These are phyloP conservation scores for Agrochola lota DNA, from an alignment of 2,888 invertebrate genomes.

Conservation along the genomic window DNA sequence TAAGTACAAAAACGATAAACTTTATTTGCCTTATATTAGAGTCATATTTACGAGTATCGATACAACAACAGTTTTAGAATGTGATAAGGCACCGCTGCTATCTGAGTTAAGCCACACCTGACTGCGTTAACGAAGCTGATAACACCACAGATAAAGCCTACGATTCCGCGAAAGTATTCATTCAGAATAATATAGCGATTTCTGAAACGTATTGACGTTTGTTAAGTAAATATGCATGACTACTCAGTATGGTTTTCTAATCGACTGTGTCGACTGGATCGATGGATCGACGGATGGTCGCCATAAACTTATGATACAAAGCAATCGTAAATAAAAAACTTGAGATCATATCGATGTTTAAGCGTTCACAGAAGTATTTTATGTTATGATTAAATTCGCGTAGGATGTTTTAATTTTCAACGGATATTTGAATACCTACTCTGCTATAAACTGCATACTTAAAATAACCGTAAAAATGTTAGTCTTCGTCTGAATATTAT, in stretches of 20 bases:
- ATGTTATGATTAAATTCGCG: constrained; percentile 13
- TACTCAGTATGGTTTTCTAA: constrained; percentile 19
- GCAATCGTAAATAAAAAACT: not conserved
- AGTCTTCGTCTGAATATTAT: not conserved
- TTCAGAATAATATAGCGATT: constrained; percentile 45
- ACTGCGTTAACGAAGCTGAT: constrained; percentile 65
- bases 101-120: constrained; percentile 69
- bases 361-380: not conserved
- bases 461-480: not conserved
- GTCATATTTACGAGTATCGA: constrained; percentile 20
- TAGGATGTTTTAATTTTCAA: not conserved
- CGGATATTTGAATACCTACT: constrained; percentile 1
- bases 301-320: not conserved
- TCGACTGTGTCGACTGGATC: constrained; percentile 26
- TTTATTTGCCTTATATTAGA: not conserved
- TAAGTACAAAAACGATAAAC: not conserved
- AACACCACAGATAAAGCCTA: constrained; percentile 64
- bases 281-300: constrained; percentile 27
- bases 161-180: constrained; percentile 63
- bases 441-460: constrained; percentile 8
- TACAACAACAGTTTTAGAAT: constrained; percentile 30
- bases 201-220: constrained; percentile 42
- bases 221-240: constrained; percentile 19
- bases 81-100: constrained; percentile 45
- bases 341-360: not conserved